Evolutionary conservation across 2,888 invertebrate genomes (phyloP).

Genomic region (Nemoura dubitans): DNA sequence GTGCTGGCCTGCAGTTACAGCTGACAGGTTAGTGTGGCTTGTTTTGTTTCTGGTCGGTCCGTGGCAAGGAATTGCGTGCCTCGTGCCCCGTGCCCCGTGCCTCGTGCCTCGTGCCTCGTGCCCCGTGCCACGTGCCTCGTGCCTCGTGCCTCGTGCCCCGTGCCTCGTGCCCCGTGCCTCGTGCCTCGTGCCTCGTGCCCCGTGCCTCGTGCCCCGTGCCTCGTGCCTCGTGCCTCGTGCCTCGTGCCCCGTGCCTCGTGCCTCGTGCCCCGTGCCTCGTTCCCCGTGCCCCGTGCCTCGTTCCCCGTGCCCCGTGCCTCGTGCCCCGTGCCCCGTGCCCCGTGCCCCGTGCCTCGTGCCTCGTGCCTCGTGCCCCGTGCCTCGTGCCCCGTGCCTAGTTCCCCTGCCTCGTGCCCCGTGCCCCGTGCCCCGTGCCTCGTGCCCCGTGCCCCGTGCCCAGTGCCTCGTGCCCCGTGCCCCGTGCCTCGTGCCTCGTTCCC

Average conservation of each 20-base stretch:
- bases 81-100: not conserved
- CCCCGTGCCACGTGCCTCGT: too few species aligned
- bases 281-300: not conserved
- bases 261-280: not conserved
- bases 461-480: not conserved
- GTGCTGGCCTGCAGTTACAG: too few species aligned
- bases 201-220: not conserved
- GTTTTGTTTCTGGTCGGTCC: too few species aligned
- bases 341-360: not conserved
- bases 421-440: not conserved
- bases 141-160: too few species aligned
- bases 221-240: not conserved
- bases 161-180: not conserved
- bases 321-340: not conserved
- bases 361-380: not conserved
- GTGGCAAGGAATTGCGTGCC: too few species aligned
- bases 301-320: not conserved
- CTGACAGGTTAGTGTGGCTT: too few species aligned
- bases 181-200: not conserved
- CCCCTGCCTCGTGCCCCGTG: not conserved
- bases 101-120: not conserved
- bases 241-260: not conserved
- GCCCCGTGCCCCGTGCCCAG: not conserved
- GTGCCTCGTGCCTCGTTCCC: not conserved
- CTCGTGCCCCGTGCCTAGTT: not conserved